A percentile compares a stretch with the other conserved stretches of the same genome.
phyloP scores from a whole-genome alignment of 2,113 vertebrate species.

The Sarotherodon lohbergeri region DNA sequence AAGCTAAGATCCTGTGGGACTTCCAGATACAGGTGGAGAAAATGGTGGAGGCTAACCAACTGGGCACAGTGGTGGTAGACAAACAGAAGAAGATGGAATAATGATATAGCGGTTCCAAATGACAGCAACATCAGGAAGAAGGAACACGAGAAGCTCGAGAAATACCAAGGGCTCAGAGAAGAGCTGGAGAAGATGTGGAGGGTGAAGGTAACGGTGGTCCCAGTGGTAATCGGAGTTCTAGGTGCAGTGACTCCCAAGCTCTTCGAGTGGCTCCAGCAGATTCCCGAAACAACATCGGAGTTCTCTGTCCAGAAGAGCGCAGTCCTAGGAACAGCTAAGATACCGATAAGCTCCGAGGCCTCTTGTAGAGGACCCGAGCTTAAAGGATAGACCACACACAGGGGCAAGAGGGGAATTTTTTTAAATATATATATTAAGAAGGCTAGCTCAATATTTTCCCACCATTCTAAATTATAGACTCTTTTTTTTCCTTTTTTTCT shows the following conservation, averaged over 20 bases:
- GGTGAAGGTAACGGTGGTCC: not conserved
- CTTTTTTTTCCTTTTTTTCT: not conserved
- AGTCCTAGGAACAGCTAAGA: not conserved
- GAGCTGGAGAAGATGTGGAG: not conserved
- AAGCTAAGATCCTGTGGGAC: not conserved
- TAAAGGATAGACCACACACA: too few relatives aligned
- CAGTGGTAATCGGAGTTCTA: not conserved
- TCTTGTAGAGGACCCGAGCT: not conserved
- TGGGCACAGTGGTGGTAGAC: not conserved
- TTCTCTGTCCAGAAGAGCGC: not conserved
- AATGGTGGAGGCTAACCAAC: not conserved
- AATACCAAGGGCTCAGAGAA: not conserved
- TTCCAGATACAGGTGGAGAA: not conserved
- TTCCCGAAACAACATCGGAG: rapidly evolving
- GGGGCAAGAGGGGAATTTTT: too few relatives aligned
- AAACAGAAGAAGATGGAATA: not conserved
- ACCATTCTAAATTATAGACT: not conserved
- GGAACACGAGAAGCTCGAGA: rapidly evolving
- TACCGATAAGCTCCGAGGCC: not conserved
- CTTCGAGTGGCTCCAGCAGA: not conserved
- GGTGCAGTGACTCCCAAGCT: not conserved
- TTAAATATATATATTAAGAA: not conserved
- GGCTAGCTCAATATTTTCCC: not conserved
- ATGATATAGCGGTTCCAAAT: not conserved
- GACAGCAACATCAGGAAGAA: not conserved